These are phyloP conservation scores for Sapajus apella DNA, from an alignment of 2,113 vertebrate genomes.

Conservation along the genomic window DNA sequence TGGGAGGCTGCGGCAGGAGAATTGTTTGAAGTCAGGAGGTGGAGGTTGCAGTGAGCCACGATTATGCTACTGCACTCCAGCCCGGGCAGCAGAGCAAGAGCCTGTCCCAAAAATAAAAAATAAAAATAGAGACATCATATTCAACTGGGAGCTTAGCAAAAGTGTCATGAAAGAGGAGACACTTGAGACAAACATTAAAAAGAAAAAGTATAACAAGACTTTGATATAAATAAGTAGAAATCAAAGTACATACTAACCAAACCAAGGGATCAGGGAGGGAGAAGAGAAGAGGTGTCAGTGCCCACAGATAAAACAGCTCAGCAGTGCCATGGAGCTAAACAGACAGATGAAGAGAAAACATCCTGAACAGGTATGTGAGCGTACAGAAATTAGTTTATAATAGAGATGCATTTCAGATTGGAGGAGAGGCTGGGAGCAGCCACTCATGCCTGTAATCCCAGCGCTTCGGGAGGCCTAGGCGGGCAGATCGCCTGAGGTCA, in stretches of 20 bases:
- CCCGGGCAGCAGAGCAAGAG: too few species aligned
- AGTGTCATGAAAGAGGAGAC: background rate
- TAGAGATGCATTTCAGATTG: background rate
- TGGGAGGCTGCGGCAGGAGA: too few species aligned
- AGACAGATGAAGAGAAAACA: background rate
- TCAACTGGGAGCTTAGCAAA: background rate
- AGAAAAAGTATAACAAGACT: background rate
- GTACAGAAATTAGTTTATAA: background rate
- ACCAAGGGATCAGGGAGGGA: background rate
- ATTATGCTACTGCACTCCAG: too few species aligned
- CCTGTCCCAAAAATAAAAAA: too few species aligned
- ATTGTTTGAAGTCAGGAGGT: too few species aligned
- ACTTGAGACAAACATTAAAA: constrained; percentile 1
- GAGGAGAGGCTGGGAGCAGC: too few species aligned
- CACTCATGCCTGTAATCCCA: too few species aligned
- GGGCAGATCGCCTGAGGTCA: too few species aligned
- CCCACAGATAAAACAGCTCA: background rate
- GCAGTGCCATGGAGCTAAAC: background rate
- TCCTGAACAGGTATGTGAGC: background rate
- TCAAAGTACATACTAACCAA: background rate
- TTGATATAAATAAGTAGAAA: background rate
- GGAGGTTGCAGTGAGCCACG: too few species aligned
- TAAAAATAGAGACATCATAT: background rate
- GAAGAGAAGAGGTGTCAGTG: background rate
- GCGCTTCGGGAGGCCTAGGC: too few species aligned